Evolutionary conservation across 1,140 invertebrate genomes (phyloP), one percentile per base, ranked within the genome.

Genomic region (Drosophila lowei): DNA sequence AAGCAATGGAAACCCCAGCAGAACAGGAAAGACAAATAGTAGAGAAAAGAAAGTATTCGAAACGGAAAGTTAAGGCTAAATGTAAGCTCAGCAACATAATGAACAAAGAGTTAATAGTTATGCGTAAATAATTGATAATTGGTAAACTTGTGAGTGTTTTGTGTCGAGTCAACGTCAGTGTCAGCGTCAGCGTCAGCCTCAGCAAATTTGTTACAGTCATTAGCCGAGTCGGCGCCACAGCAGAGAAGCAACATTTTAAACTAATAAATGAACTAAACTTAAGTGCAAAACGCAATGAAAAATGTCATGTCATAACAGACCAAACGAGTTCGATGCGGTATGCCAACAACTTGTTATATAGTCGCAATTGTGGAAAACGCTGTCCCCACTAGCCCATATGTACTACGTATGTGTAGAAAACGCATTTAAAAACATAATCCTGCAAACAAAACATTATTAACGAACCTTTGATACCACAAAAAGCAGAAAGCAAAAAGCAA

Each of bases 21-120:
- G 53, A 60, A 23, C 62, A 72, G 57, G 56, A 64, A 67, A 70
- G 48, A 52, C 42, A 71, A 61, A 77, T 58, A 43, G 34, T 38
- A 38, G 34, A 72, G 48, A 75, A 77, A 59, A 76, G 28, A 55
- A 75, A 89, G 86, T 89, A 85, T 84, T 89, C 77, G 77, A 89
- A 79, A 73, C 53, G 13, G 63, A 77, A 72, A 43, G 49, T 73
- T 83, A 83, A 83, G 74, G 50, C 79, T 81, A 81, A 66, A 43
- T 83, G 30, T 88, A 88, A 86, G 74, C 83, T 74, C 73, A 81
- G 78, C 63, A 86, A 62, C 52, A 71, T 72, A 72, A 88, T 83
- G 81, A 88, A 83, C 83, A 86, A 86, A 81, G 50, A 72, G 75
- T 46, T 71, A 72, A 86, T 86, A 88, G 83, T 86, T 86, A 81